Evolutionary conservation across 2,113 vertebrate genomes (phyloP).

Genomic region (Antennarius striatus): DNA sequence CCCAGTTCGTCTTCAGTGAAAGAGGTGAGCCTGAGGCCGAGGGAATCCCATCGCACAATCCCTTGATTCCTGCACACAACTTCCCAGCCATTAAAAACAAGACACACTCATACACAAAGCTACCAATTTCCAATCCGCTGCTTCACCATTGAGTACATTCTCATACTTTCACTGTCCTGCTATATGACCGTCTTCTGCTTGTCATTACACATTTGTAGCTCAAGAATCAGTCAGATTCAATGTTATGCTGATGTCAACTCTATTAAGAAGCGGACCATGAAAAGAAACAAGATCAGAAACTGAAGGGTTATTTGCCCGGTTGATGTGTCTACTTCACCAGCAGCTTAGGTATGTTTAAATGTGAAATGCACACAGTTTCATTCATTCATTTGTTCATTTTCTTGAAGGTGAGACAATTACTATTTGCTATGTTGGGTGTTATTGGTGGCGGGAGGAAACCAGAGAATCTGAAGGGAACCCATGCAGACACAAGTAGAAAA

Average conservation of each 20-base stretch:
- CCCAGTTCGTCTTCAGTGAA: constrained; percentile 17
- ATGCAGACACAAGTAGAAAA: too few relatives aligned
- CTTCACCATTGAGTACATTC: constrained; percentile 25
- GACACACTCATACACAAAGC: constrained; percentile 34
- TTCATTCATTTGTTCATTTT: too few relatives aligned
- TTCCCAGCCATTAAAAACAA: constrained; percentile 38
- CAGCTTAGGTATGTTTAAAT: too few relatives aligned
- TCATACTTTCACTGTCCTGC: constrained; percentile 8
- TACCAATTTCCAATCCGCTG: constrained; percentile 37
- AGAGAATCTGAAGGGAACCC: too few relatives aligned
- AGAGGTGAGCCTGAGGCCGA: constrained; percentile 49
- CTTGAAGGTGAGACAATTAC: too few relatives aligned
- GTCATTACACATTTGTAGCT: constrained; percentile 32
- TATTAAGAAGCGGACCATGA: constrained; percentile 39
- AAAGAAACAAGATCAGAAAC: constrained; percentile 7
- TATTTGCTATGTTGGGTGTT: too few relatives aligned
- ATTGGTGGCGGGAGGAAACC: too few relatives aligned
- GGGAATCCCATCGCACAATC: constrained; percentile 58
- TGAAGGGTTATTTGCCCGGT: not conserved
- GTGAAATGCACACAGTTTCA: too few relatives aligned
- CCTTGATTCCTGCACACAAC: constrained; percentile 21
- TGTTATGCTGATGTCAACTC: constrained; percentile 40
- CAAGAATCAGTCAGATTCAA: constrained; percentile 45
- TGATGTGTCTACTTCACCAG: too few relatives aligned
- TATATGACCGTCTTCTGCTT: constrained; percentile 37